Conservation (phyloP, 2,888 invertebrate genomes). For the Drosophila yooni region DNA sequence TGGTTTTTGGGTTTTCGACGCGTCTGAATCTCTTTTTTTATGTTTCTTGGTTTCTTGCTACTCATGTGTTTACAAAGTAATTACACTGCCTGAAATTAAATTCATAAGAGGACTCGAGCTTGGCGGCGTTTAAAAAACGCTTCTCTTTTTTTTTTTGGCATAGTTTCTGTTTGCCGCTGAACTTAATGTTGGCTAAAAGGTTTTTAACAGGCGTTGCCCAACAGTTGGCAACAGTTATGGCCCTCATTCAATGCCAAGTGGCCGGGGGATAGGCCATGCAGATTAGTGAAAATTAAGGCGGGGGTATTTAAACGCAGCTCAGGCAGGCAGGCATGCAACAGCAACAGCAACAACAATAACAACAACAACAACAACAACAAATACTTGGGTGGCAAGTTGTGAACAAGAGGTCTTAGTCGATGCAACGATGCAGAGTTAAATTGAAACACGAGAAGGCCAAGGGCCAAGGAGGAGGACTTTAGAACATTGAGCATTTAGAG, state of each 20-base stretch:
- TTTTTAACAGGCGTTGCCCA: constrained; percentile 37
- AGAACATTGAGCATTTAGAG: constrained; percentile 5
- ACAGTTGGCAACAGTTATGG: constrained; percentile 58
- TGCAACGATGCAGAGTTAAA: constrained; percentile 75
- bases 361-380: constrained; percentile 6
- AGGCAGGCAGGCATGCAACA: constrained; percentile 40
- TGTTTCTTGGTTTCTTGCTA: constrained; percentile 40
- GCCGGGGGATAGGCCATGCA: constrained; percentile 58
- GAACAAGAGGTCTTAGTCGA: constrained; percentile 71
- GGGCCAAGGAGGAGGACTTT: background rate
- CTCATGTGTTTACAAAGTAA: constrained; percentile 83
- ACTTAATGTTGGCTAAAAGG: constrained; percentile 78
- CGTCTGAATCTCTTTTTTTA: constrained; percentile 39
- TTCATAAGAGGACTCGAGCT: constrained; percentile 74
- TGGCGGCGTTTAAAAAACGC: constrained; percentile 70
- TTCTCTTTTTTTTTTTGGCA: constrained; percentile 43
- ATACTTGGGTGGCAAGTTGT: constrained; percentile 71
- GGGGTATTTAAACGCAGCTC: constrained; percentile 74
- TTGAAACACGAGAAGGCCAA: constrained; percentile 60
- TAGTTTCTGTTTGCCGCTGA: constrained; percentile 26
- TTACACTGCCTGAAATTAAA: constrained; percentile 82
- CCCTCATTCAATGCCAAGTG: constrained; percentile 53
- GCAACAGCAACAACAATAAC: no score
- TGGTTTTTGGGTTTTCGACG: constrained; percentile 45
- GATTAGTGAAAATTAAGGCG: constrained; percentile 74